These are phyloP conservation scores for Opisthocomus hoazin DNA, from an alignment of 2,113 vertebrate species.

Conservation along the genomic window DNA sequence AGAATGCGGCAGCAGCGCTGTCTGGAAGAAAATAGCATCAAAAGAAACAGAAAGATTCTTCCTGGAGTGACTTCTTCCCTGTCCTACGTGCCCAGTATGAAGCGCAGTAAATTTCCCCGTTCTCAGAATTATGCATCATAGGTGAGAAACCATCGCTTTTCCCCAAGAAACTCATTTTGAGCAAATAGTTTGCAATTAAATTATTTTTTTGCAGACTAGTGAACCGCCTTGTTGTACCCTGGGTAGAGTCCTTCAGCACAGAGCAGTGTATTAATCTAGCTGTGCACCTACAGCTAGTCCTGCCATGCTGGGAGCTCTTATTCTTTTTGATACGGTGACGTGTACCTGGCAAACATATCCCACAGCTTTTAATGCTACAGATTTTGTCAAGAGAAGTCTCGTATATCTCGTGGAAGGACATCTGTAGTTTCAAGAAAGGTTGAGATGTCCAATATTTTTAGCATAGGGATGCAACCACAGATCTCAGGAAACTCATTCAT, in stretches of 20 bases:
- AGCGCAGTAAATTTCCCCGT: neutral
- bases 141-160: neutral
- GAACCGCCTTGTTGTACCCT: neutral
- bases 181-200: neutral
- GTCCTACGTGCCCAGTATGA: neutral
- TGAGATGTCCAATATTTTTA: neutral
- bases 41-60: neutral
- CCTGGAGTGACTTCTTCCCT: neutral
- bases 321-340: neutral
- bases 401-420: constrained; percentile 7
- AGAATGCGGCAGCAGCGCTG: neutral
- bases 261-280: constrained; percentile 19
- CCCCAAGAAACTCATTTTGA: neutral
- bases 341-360: neutral
- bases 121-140: neutral
- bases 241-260: constrained; percentile 8
- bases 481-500: constrained; percentile 21
- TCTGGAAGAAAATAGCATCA: neutral
- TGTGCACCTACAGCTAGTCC: constrained; percentile 34
- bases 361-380: neutral
- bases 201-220: constrained; percentile 6
- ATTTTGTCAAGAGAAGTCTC: constrained; percentile 30
- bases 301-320: neutral
- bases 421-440: constrained; percentile 9
- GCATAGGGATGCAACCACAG: constrained; percentile 9